These are phyloP conservation scores for Xanthorhoe spadicearia DNA, from an alignment of 2,888 invertebrate species.

Conservation along the genomic window DNA sequence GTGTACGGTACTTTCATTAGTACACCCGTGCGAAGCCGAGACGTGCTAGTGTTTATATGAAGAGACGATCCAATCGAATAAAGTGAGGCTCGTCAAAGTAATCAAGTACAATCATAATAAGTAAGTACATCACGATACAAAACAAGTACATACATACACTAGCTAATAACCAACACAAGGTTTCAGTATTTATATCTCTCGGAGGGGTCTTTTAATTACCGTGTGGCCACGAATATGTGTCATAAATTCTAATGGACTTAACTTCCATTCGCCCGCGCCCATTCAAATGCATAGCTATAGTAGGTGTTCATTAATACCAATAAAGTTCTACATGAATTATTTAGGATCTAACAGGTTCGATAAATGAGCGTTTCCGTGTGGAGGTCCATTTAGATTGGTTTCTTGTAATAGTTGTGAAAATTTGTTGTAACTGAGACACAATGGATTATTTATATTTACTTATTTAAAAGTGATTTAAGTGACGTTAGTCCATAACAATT, in stretches of 20 bases:
- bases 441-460: too few species aligned
- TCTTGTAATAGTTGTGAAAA: too few species aligned
- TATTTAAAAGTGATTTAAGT: too few species aligned
- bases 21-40: too few species aligned
- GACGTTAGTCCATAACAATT: too few species aligned
- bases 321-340: conserved; percentile 7
- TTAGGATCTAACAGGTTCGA: neutral
- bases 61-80: too few species aligned
- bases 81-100: neutral
- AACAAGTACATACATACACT: neutral
- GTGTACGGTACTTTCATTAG: too few species aligned
- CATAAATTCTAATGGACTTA: conserved; percentile 80
- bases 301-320: conserved; percentile 19
- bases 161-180: conserved; percentile 9
- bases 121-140: neutral
- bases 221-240: conserved; percentile 69
- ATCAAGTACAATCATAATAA: neutral
- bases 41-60: too few species aligned
- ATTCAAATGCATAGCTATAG: conserved; percentile 24
- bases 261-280: conserved; percentile 54
- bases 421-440: too few species aligned
- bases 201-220: conserved; percentile 79
- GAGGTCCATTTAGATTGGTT: too few species aligned
- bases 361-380: neutral
- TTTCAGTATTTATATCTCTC: conserved; percentile 65